Evolutionary conservation across 2,113 vertebrate genomes (phyloP), one percentile per base, ranked within the genome.

Genomic region (Clarias batrachus): DNA sequence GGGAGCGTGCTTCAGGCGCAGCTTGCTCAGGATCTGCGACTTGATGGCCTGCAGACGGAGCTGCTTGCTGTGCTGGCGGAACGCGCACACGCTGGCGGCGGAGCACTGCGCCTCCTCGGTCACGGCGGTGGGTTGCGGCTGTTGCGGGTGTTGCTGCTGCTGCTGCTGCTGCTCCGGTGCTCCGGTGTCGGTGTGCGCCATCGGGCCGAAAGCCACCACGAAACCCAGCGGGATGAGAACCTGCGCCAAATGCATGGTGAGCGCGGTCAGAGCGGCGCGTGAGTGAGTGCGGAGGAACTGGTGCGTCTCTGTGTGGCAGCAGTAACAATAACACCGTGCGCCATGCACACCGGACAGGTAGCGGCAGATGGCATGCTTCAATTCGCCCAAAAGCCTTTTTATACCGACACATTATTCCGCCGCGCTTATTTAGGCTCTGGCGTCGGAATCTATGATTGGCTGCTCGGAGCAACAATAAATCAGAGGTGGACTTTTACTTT

Each of bases 11-110:
- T 97, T 97, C 95, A 99, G 97, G 0, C 97, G 96, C 91, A 99
- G 97, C 92, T 99, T 99, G 94, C 97, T 99, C 92, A 99, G 95
- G 90, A 99, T 99, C 88, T 99, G 97, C n/a, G 96, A 96, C 91
- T 99, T 99, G 91, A 99, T 99, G 65, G 97, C 97, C 95, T 99
- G 97, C 91, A 99, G 92, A 84, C 98, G 95, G 94, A 98, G 97
- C 92, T 95, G 96, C 92, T 97, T 98, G 83, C 96, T 98, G 88
- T 97, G 98, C 94, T 99, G 96, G 89, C 98, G 97, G 95, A 97
- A 96, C 21, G 94, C 96, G 93, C 98, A 99, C 90, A 96, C 96
- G 33, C 59, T 57, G 66, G 82, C 2, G 1, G 82, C 82, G 0
- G 97, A 95, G 92, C 98, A 99, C 91, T 95, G 95, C 91, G 86